Evolutionary conservation across 2,888 invertebrate species (phyloP).

Genomic region (Callosobruchus maculatus): DNA sequence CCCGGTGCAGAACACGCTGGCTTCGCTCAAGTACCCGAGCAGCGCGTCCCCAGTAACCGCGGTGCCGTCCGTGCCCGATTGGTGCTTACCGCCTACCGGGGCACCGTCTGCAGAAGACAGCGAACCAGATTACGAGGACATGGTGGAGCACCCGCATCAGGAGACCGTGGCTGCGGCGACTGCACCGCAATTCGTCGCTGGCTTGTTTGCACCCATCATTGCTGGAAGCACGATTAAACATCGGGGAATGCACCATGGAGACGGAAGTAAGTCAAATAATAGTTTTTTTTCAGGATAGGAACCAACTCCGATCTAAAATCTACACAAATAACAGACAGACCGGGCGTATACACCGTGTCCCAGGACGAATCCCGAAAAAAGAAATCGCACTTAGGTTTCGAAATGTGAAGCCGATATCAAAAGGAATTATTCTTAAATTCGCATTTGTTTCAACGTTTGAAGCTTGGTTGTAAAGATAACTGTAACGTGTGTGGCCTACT

Average conservation of each 20-base stretch:
- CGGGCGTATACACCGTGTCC: too few species aligned
- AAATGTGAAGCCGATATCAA: too few species aligned
- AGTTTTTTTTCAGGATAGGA: too few species aligned
- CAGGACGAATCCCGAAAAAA: too few species aligned
- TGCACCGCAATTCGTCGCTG: slow-evolving; percentile 22
- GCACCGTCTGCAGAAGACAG: slow-evolving; percentile 37
- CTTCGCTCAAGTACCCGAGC: slow-evolving; percentile 35
- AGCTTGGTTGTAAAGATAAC: too few species aligned
- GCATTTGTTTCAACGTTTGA: too few species aligned
- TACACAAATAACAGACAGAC: too few species aligned
- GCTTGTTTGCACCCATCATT: background rate
- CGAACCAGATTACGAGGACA: slow-evolving; percentile 30
- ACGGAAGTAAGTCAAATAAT: background rate
- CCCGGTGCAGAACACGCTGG: slow-evolving; percentile 38
- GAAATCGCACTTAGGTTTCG: too few species aligned
- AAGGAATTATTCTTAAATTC: too few species aligned
- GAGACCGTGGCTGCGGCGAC: slow-evolving; percentile 23
- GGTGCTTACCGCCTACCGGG: slow-evolving; percentile 32
- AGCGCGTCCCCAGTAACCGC: slow-evolving; percentile 37
- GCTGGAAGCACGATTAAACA: background rate
- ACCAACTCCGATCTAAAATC: too few species aligned
- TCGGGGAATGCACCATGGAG: background rate
- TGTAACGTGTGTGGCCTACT: too few species aligned
- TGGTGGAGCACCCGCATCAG: slow-evolving; percentile 45
- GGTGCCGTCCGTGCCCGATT: slow-evolving; percentile 27